These are phyloP conservation scores for Gnatocerus cornutus DNA, from an alignment of 2,888 invertebrate genomes.

Conservation along the genomic window DNA sequence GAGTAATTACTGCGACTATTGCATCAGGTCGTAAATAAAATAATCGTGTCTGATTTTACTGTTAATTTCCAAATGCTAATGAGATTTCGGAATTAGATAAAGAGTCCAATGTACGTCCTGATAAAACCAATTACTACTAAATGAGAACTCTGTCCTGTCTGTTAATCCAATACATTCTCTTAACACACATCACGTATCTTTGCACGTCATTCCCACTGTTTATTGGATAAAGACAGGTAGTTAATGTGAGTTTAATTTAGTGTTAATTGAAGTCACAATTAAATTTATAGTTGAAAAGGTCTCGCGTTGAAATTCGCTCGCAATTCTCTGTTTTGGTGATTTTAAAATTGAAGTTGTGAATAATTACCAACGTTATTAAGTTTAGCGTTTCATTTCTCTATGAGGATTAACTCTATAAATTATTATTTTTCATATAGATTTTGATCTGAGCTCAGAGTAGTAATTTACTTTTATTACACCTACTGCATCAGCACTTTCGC, in stretches of 20 bases:
- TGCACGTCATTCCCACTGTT: not conserved
- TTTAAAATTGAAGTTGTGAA: too few relatives aligned
- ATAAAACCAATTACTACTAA: slow-evolving; percentile 5
- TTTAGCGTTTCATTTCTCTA: too few relatives aligned
- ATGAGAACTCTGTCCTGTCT: not conserved
- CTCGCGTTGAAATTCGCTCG: too few relatives aligned
- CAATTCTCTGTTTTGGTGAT: too few relatives aligned
- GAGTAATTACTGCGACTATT: too few relatives aligned
- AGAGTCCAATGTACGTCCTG: not conserved
- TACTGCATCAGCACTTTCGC: slow-evolving; percentile 22
- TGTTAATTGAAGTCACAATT: not conserved
- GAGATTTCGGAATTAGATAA: slow-evolving; percentile 9
- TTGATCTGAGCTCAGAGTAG: not conserved
- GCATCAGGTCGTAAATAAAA: too few relatives aligned
- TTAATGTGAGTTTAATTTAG: not conserved
- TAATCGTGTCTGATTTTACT: not conserved
- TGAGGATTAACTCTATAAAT: slow-evolving; percentile 3
- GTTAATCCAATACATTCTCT: slow-evolving; percentile 2
- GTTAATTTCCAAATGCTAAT: not conserved
- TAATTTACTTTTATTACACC: slow-evolving; percentile 25
- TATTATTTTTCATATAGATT: slow-evolving; percentile 6
- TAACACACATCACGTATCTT: slow-evolving; percentile 11
- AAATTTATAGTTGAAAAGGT: too few relatives aligned
- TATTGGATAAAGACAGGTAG: slow-evolving; percentile 9
- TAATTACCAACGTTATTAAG: too few relatives aligned